Conservation (phyloP, 2,888 invertebrate species). For the Gastrophysa polygoni region DNA sequence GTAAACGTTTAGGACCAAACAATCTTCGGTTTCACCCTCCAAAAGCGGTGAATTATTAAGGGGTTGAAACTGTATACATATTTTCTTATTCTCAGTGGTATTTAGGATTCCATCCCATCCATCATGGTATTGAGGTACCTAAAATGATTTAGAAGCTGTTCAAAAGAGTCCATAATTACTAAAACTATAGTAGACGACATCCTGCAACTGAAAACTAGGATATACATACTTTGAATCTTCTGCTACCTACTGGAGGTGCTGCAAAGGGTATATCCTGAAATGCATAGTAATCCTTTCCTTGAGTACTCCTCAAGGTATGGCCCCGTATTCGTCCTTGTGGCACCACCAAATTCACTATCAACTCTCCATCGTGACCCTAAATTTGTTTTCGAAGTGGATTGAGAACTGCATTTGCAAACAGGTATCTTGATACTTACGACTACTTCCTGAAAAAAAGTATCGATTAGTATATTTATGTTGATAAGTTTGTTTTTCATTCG, state of each 20-base stretch:
- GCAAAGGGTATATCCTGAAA: constrained; percentile 6
- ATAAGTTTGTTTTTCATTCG: no score
- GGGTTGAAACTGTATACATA: constrained; percentile 23
- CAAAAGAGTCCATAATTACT: no score
- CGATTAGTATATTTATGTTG: no score
- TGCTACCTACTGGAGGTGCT: not conserved
- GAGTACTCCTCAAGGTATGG: not conserved
- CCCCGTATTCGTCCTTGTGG: not conserved
- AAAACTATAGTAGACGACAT: no score
- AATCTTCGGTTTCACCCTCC: constrained; percentile 6
- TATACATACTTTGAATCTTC: not conserved
- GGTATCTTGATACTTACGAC: no score
- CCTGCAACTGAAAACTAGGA: no score
- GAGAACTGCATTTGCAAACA: no score
- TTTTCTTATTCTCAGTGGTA: constrained; percentile 19
- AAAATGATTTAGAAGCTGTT: not conserved
- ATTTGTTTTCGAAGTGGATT: no score
- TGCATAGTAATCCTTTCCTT: not conserved
- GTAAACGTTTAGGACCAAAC: constrained; percentile 4
- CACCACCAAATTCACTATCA: not conserved
- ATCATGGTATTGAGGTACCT: not conserved
- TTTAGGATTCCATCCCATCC: constrained; percentile 22
- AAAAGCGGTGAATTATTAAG: not conserved
- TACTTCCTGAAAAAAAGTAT: no score
- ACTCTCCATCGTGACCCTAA: not conserved